Evolutionary conservation across 2,797 vertebrate genomes (phyloP), one percentile per base, ranked within the genome.

Genomic region (Myioborus melanocephalus): DNA sequence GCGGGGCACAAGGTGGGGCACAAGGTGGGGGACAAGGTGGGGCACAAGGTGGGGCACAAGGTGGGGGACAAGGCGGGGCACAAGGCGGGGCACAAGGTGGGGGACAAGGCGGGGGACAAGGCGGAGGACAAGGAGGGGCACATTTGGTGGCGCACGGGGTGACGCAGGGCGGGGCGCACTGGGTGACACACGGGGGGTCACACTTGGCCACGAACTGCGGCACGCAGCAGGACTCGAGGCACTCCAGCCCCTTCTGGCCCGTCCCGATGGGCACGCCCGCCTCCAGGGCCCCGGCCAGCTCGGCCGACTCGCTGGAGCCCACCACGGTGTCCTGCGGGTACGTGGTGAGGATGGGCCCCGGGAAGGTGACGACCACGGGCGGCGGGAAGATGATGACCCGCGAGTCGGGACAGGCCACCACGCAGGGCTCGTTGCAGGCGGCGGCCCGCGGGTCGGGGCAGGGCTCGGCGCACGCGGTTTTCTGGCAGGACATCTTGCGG

Each of bases 311-410:
- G 0, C 86, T 28, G 63, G 94, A 94, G 11, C 95, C 96, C 89
- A 96, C 92, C 2, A 96, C 11, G 3, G 95, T 96, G 17, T 96
- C 96, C 66, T 96, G 96, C 0, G 96, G 96, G 80, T 87, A 94
- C 6, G 55, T 57, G 55, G 55, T 9, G 55, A 57, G 55, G n/a
- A 57, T 57, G 55, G 55, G 55, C 14, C 55, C 55, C 14, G 55
- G 55, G n/a, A 57, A 35, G 55, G 55, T 57, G 55, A 57, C 55
- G 5, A 57, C 55, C 55, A 57, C 55, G 22, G 55, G 55, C 6
- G 55, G 39, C 2, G 55, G 55, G n/a, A 57, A 57, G 55, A 57
- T 57, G 55, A 57, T 57, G 55, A 57, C 55, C n/a, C n/a, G 55
- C 14, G 55, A 57, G 55, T 57, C 55, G 15, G 55, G 55, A 24